Conservation (phyloP, 2,113 vertebrate genomes). For the Triplophysa rosa region DNA sequence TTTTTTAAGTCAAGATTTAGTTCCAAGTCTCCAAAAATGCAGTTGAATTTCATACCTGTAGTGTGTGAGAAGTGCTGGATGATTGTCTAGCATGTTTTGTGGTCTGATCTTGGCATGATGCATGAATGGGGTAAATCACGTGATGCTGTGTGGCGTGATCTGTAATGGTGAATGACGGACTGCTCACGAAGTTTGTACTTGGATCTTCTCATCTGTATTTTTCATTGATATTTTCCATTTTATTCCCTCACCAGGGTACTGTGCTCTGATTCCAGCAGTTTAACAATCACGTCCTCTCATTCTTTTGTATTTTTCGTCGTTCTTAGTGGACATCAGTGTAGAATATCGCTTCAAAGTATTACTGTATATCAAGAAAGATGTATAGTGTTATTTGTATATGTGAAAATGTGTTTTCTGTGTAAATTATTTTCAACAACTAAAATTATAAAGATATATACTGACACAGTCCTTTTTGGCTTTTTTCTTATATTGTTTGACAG, state of each 20-base stretch:
- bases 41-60: no score
- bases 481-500: neutral
- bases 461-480: neutral
- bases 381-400: neutral
- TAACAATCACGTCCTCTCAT: conserved; percentile 1
- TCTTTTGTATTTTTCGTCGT: neutral
- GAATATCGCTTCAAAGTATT: neutral
- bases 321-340: neutral
- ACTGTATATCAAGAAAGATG: neutral
- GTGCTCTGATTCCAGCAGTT: conserved; percentile 4
- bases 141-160: conserved; percentile 35
- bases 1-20: neutral
- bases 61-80: neutral
- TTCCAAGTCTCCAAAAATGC: neutral
- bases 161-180: conserved; percentile 53
- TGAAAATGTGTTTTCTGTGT: neutral
- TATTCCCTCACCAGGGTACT: conserved; percentile 23
- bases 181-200: conserved; percentile 38
- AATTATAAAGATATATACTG: neutral
- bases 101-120: conserved; percentile 62
- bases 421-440: neutral
- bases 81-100: conserved; percentile 21
- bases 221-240: conserved; percentile 33
- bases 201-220: neutral
- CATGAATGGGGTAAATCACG: conserved; percentile 60